Percentiles rank a stretch among this genome's conserved stretches.
These are phyloP conservation scores for Epinephelus cyanopodus DNA, from an alignment of 2,113 vertebrate genomes.

Conservation along the genomic window DNA sequence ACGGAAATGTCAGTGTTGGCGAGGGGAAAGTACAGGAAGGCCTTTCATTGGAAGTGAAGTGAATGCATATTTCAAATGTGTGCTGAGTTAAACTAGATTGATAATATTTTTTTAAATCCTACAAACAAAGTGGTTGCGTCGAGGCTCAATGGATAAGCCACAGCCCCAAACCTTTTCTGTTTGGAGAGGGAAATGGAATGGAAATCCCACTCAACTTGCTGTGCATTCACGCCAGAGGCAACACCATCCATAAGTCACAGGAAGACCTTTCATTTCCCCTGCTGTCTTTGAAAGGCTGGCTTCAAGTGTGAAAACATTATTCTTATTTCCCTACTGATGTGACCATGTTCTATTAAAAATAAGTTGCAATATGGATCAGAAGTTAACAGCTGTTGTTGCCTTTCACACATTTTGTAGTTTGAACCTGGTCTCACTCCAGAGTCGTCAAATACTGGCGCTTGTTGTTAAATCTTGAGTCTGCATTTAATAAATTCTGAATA, in stretches of 20 bases:
- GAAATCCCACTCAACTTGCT: slow-evolving; percentile 23
- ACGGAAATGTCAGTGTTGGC: slow-evolving; percentile 52
- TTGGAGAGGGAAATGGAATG: slow-evolving; percentile 20
- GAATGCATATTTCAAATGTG: slow-evolving; percentile 12
- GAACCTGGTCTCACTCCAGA: too few species aligned
- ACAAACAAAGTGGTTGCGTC: not conserved
- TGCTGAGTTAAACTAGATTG: slow-evolving; percentile 9
- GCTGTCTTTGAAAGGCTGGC: not conserved
- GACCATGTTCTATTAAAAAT: not conserved
- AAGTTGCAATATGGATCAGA: not conserved
- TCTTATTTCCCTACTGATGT: not conserved
- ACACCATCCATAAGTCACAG: not conserved
- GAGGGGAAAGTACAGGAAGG: not conserved
- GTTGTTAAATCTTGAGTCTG: too few species aligned
- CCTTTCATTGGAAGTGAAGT: slow-evolving; percentile 1
- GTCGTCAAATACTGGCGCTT: too few species aligned
- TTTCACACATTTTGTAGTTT: not conserved
- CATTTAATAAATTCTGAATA: too few species aligned
- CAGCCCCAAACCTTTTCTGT: slow-evolving; percentile 23
- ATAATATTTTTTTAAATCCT: slow-evolving; percentile 19
- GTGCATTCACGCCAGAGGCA: not conserved
- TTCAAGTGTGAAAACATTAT: not conserved
- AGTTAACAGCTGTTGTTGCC: not conserved
- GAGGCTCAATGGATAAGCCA: not conserved
- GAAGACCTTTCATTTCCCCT: not conserved